Evolutionary conservation across 2,888 invertebrate species (phyloP), one percentile per base, ranked within the genome.

Genomic region (Drosophila birchii): DNA sequence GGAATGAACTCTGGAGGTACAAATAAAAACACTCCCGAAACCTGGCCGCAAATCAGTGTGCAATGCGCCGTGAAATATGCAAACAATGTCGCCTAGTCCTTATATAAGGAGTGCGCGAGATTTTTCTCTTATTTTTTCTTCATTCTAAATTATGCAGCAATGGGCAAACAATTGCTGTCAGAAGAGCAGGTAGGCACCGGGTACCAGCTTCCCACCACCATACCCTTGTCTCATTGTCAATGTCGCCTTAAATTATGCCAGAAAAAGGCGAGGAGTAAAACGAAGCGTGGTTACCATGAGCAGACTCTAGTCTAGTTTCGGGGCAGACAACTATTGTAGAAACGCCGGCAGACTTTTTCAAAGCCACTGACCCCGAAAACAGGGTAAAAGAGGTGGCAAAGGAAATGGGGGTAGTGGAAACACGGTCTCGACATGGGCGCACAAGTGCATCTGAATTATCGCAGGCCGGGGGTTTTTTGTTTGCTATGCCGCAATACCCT

Each of bases 351-450:
- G 86, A 80, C 79, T 87, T 88, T 72, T 86, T 77, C 86, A 83
- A 86, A 88, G 89, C 88, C 88, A 89, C 82, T 89, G 89, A 89
- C 89, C 89, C 75, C 78, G 71, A 89, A 87, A 87, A 73, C 70
- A n/a, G 64, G 36, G 8, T 26, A 36, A 36, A n/a, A 32, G 16
- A 8, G 39, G 44, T 20, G 41, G 29, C 8, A 38, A 23, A 11
- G 20, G 39, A 51, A 47, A 3, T 3, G n/a, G 49, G 12, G 23
- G 32, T 47, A 5, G n/a, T 16, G 54, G 49, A 53, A 76, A 76
- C 78, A 78, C 71, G 80, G 88, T 86, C 83, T 75, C 73, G 76
- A 83, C 86, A 86, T 78, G 79, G 77, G 78, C 82, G 73, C 81
- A 86, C 83, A 84, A 85, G 86, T 88, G 79, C 76, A 73, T 78